These are phyloP conservation scores for Merops nubicus DNA, from an alignment of 2,113 vertebrate species.

Conservation along the genomic window DNA sequence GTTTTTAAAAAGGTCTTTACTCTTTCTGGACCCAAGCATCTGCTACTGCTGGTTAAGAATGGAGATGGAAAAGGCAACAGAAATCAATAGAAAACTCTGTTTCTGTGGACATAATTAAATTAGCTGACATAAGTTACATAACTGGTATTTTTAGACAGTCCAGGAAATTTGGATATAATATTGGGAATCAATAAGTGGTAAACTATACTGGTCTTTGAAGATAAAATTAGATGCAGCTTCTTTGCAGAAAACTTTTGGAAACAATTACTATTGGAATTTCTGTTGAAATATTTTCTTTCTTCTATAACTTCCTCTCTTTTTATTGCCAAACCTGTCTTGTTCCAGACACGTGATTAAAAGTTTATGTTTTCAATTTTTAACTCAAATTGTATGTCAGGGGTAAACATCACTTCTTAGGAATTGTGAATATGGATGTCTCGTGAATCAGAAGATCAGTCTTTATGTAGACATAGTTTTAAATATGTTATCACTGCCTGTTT, in stretches of 20 bases:
- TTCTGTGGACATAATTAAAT: neutral
- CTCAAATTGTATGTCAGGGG: neutral
- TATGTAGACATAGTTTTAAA: neutral
- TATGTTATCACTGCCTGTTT: neutral
- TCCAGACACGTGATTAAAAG: neutral
- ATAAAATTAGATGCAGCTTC: neutral
- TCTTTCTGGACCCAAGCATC: neutral
- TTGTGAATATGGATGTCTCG: neutral
- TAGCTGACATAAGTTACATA: neutral
- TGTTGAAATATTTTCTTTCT: neutral
- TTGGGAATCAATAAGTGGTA: neutral
- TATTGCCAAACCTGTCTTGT: neutral
- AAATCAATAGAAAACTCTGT: neutral
- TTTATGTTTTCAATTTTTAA: neutral
- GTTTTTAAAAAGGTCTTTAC: neutral
- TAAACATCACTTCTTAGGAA: neutral
- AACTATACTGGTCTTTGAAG: neutral
- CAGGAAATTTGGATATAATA: neutral
- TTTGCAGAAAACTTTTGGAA: neutral
- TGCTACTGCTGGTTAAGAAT: neutral
- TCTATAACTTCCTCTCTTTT: neutral
- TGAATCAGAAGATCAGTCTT: neutral
- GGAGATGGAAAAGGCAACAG: neutral
- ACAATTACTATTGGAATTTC: neutral
- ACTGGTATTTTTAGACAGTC: neutral